These are phyloP conservation scores for Pseudolycoriella hygida DNA, from an alignment of 2,888 invertebrate genomes.

Conservation along the genomic window DNA sequence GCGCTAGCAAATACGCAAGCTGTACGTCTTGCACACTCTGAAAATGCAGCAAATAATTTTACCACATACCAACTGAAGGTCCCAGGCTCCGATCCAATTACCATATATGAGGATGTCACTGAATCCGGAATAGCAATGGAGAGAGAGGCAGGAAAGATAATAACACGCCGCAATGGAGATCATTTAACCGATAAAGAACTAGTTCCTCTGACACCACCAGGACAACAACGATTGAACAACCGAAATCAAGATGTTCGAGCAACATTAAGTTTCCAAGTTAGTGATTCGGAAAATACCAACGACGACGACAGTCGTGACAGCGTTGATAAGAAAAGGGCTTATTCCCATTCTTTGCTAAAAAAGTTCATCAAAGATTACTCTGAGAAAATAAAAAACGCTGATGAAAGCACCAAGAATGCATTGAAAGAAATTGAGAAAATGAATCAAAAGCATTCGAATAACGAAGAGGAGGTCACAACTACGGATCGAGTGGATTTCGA, in stretches of 20 bases:
- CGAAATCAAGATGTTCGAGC: constrained; percentile 5
- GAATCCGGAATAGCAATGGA: background rate
- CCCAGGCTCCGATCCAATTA: constrained; percentile 37
- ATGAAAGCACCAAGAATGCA: constrained; percentile 2
- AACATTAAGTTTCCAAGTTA: constrained; percentile 7
- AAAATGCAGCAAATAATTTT: constrained; percentile 17
- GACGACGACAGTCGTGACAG: background rate
- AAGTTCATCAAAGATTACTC: constrained; percentile 42
- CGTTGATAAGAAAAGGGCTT: constrained; percentile 19
- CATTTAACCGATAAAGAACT: background rate
- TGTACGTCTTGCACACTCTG: constrained; percentile 13
- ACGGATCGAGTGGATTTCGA: constrained; percentile 24
- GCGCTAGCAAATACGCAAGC: constrained; percentile 9
- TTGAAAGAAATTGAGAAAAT: constrained; percentile 3
- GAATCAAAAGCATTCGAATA: constrained; percentile 4
- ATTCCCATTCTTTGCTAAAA: constrained; percentile 37
- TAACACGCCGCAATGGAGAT: background rate
- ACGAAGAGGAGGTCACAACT: constrained; percentile 1
- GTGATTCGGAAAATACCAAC: constrained; percentile 2
- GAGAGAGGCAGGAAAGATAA: background rate
- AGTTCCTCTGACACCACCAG: background rate
- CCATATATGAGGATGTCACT: constrained; percentile 36
- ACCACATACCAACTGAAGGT: constrained; percentile 37
- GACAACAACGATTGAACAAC: background rate
- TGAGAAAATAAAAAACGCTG: constrained; percentile 30